Evolutionary conservation across 1,140 invertebrate species (phyloP).

Genomic region (Drosophila punjabiensis): DNA sequence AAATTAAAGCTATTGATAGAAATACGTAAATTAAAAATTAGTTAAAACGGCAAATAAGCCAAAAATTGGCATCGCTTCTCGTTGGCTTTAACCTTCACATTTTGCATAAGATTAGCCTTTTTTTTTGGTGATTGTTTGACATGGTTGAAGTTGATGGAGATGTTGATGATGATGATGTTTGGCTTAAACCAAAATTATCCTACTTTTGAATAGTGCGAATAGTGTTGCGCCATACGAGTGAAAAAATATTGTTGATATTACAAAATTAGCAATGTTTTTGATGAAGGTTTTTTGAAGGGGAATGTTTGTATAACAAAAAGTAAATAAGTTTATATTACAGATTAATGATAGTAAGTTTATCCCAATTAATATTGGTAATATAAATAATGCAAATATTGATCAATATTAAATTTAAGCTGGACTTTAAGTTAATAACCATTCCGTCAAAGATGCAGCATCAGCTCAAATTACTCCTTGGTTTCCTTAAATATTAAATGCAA

Average conservation of each 20-base stretch:
- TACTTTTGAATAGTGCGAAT: constrained; percentile 29
- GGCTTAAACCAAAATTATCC: constrained; percentile 38
- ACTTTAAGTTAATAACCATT: background rate
- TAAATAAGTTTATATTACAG: constrained; percentile 9
- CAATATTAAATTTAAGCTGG: too few species aligned
- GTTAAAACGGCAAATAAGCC: constrained; percentile 58
- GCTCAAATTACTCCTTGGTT: constrained; percentile 1
- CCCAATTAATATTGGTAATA: background rate
- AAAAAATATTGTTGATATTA: constrained; percentile 13
- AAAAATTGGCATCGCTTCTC: constrained; percentile 35
- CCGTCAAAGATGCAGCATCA: background rate
- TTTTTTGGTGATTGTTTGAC: constrained; percentile 27
- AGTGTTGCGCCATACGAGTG: constrained; percentile 5
- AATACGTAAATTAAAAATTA: constrained; percentile 78
- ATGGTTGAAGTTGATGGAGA: constrained; percentile 30
- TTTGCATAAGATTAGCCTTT: constrained; percentile 49
- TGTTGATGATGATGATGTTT: constrained; percentile 27
- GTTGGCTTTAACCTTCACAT: constrained; percentile 67
- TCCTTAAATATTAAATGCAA: constrained; percentile 1
- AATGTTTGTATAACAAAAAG: background rate
- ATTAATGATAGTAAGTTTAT: background rate
- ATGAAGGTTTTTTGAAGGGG: constrained; percentile 12
- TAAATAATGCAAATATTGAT: background rate
- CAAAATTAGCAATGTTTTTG: constrained; percentile 11
- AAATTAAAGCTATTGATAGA: constrained; percentile 67